A percentile compares a stretch with the other conserved stretches of the same genome.
Evolutionary conservation across 2,797 vertebrate species (phyloP).

Genomic region (Ctenochaetus hawaiiensis): DNA sequence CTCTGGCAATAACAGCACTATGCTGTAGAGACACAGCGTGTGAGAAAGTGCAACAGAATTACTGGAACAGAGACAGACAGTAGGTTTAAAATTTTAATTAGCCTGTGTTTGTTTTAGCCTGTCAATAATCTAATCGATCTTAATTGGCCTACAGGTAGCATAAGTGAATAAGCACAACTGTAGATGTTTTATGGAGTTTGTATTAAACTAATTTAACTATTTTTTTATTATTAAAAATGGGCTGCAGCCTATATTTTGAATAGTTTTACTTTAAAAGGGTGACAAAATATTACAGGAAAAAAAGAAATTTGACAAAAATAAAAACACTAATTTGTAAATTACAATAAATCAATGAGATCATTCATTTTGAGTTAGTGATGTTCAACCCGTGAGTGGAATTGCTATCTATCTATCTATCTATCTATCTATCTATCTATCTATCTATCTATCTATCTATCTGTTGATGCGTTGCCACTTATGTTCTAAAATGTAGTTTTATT

Average conservation of each 20-base stretch:
- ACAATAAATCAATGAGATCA: too few relatives aligned
- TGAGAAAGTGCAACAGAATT: neutral
- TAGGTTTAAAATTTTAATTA: constrained; percentile 3
- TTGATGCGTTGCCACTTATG: too few relatives aligned
- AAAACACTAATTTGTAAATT: too few relatives aligned
- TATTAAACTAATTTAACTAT: too few relatives aligned
- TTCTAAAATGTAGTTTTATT: neutral
- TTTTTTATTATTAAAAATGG: too few relatives aligned
- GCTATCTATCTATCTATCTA: neutral
- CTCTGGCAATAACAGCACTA: constrained; percentile 25
- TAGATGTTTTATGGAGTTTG: neutral
- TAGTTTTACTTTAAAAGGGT: too few relatives aligned
- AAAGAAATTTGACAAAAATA: too few relatives aligned
- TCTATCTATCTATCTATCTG: neutral
- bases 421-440: constrained; percentile 15
- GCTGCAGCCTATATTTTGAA: too few relatives aligned
- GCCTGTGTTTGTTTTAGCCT: neutral
- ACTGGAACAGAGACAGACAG: constrained; percentile 12
- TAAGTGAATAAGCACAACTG: neutral
- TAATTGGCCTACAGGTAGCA: neutral
- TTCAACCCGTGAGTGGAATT: too few relatives aligned
- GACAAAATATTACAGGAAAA: too few relatives aligned
- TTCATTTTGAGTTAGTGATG: too few relatives aligned
- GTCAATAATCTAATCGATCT: neutral
- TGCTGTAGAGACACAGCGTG: neutral